Conservation (phyloP, 1,140 invertebrate genomes). For the Zaprionus davidi region DNA sequence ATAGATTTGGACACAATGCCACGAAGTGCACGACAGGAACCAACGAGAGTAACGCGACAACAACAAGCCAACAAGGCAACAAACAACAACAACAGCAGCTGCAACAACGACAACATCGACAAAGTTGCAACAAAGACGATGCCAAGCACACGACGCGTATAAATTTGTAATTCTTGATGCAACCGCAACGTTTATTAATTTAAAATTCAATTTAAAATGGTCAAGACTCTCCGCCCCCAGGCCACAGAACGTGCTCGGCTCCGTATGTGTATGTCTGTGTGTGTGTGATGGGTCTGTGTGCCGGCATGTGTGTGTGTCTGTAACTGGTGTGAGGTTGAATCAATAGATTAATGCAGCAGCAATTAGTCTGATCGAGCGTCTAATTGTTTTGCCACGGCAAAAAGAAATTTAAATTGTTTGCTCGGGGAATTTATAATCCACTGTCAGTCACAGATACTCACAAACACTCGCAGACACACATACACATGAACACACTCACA, state of each 20-base stretch:
- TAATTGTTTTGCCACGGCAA: conserved; percentile 67
- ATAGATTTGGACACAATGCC: conserved; percentile 75
- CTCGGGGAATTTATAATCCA: conserved; percentile 62
- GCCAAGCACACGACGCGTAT: conserved; percentile 63
- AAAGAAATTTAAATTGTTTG: conserved; percentile 60
- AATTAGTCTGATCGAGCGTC: conserved; percentile 71
- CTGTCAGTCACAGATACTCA: conserved; percentile 34
- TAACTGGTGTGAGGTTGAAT: conserved; percentile 33
- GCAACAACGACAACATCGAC: conserved; percentile 12
- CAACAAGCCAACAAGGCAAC: conserved; percentile 26
- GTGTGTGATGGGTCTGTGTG: not conserved
- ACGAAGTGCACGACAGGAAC: conserved; percentile 35
- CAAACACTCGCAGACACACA: not conserved
- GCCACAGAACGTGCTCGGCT: conserved; percentile 20
- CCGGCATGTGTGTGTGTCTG: not conserved
- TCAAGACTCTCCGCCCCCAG: conserved; percentile 46
- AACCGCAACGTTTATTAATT: conserved; percentile 80
- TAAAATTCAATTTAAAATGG: conserved; percentile 82
- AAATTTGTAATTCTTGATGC: conserved; percentile 82
- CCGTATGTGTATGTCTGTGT: not conserved
- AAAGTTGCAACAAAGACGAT: conserved; percentile 36
- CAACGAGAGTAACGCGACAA: conserved; percentile 38
- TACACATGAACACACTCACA: not conserved
- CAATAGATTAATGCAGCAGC: conserved; percentile 70
- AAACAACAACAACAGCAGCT: conserved; percentile 37